Base-by-base conservation (phyloP, 2,888 invertebrate species). In the Vesta saturnalis region DNA sequence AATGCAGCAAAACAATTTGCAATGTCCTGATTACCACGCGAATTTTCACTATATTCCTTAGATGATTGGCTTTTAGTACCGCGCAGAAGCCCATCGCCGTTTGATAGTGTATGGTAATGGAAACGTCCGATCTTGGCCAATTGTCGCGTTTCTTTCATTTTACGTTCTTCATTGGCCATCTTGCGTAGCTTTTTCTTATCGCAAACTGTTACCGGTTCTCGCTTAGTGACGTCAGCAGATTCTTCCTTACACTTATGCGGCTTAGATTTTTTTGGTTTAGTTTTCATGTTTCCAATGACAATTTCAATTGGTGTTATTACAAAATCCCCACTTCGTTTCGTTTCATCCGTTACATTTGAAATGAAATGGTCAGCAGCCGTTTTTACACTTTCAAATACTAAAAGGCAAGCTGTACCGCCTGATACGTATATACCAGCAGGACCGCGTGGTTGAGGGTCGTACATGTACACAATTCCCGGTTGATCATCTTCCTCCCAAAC, bases 391-490 rank as follows among this genome's bases (percentile, higher is more conserved):
- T 85, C 84, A 71, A 88, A 89, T 0, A 86, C 85, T 15, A 88
- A 65, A 0, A 86, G 83, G 71, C 89, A 89, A 0, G 88, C 86
- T 0, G 86, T 85, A 0, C 87, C 87, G 12, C 66, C 19, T 84
- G 84, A 8, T 78, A 60, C 16, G 0, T 81, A 79, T 79, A 69
- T 82, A 78, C 88, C 89, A 80, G 76, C 77, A 1, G 79, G 76
- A 22, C 83, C 81, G 52, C 83, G 78, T 0, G 86, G 82, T 70
- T 85, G 79, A 0, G 91, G 89, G 77, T 91, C 89, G 75, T 89
- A 91, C 64, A 89, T 76, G 72, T 89, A 91, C 62, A 86, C 88
- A 54, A 83, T 83, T 1, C 87, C 86, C 58, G 87, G 86, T 0
- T 84, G 84, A 1, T 77, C 76, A 22, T 75, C 72, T 47, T 80